Evolutionary conservation across 2,113 vertebrate species (phyloP), one percentile per base, ranked within the genome.

Genomic region (Otus sunia): DNA sequence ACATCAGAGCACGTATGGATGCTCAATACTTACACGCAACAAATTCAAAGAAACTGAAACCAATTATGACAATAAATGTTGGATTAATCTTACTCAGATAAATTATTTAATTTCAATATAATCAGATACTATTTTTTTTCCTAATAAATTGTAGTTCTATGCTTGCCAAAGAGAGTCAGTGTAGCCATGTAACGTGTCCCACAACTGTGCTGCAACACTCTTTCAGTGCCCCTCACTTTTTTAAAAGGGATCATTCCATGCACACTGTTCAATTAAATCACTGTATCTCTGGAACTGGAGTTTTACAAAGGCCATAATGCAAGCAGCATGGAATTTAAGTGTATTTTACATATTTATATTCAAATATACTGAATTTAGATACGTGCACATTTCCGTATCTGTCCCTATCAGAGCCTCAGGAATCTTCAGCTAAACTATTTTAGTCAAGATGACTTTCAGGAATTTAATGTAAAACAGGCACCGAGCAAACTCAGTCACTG

Each of bases 391-490:
- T 96, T 71, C 64, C 59, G 50, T 67, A 90, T 90, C 73, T 86
- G 49, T 80, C 78, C 43, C 77, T 84, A 73, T 72, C 86, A 92
- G 63, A 86, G 71, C 58, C 69, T 89, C 39, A 63, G 72, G 86
- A 96, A 87, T 79, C 58, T 95, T 95, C 63, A 93, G 41, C 67
- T 93, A 79, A 90, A 83, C 41, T 82, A 76, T 91, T 97, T 85
- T 69, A 86, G 81, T 71, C 71, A 93, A 80, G 86, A 91, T 82
- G 71, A 96, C 88, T 93, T 91, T 91, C 67, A 94, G 67, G 79
- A 96, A 87, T 83, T 91, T 88, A 96, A 85, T 62, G 52, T 60
- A 90, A 97, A 96, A 62, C 71, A 95, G 92, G 81, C 72, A 91
- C 63, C 1, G n/a, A 92, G 32, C 18, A 91, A 89, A 75, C 49